Percentiles rank a stretch among this genome's conserved stretches.
Evolutionary conservation across 2,113 vertebrate genomes (phyloP).

Genomic region (Bettongia penicillata): DNA sequence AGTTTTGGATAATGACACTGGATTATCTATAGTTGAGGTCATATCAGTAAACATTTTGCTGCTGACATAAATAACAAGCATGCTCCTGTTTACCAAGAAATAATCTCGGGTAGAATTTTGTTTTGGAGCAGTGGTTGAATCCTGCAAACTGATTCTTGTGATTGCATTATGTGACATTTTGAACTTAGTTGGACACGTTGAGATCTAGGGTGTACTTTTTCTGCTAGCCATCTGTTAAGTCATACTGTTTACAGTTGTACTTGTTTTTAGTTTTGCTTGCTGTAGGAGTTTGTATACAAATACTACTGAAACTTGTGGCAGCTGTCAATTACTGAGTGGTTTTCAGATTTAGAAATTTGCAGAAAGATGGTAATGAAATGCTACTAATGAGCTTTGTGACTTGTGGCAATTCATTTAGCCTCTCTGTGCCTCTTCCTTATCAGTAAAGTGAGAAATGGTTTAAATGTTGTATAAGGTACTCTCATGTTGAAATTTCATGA

Average conservation of each 20-base stretch:
- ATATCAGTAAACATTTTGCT: neutral
- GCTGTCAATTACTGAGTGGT: conserved; percentile 19
- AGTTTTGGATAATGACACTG: conserved; percentile 12
- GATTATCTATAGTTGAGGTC: conserved; percentile 29
- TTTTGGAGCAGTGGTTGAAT: conserved; percentile 44
- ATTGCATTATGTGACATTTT: conserved; percentile 75
- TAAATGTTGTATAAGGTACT: conserved; percentile 35
- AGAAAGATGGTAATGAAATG: conserved; percentile 43
- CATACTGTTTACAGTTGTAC: conserved; percentile 56
- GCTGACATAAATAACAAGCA: conserved; percentile 40
- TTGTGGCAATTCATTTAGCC: conserved; percentile 31
- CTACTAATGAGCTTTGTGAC: conserved; percentile 39
- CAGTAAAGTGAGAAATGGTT: neutral
- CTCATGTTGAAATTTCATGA: conserved; percentile 19
- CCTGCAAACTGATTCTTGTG: conserved; percentile 75
- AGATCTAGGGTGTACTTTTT: conserved; percentile 61
- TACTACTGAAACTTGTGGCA: conserved; percentile 35
- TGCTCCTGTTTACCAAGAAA: conserved; percentile 64
- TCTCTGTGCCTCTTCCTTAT: conserved; percentile 1
- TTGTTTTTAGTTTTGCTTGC: conserved; percentile 58
- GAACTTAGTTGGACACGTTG: conserved; percentile 71
- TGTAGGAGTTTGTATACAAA: conserved; percentile 50
- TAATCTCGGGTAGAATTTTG: conserved; percentile 75
- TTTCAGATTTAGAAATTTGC: conserved; percentile 39
- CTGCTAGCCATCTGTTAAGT: conserved; percentile 56